Base-by-base conservation (phyloP, 2,113 vertebrate genomes). In the Oostethus manadensis region DNA sequence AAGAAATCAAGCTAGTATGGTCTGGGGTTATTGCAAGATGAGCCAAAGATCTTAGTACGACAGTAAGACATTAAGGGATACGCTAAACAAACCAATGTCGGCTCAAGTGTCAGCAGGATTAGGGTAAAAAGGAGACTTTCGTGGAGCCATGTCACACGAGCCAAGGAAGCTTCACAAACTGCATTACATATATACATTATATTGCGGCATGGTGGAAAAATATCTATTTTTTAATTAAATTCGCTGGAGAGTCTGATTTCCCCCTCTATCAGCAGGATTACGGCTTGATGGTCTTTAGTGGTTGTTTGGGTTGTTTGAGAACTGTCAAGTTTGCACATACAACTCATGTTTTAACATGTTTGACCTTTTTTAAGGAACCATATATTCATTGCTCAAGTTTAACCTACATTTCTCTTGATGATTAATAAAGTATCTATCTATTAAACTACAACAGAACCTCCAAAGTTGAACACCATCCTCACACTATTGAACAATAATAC, bases 21-120 rank as follows among this genome's bases (percentile, higher is more conserved):
- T 53, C 26, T 18, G 26, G 26, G 6, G 26, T 10, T 38, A 10
- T 8, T 10, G 33, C 17, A 53, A 20, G 51, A 55, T 55, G 35
- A 55, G 53, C 53, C 33, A 9, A 55, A 38, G 35, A 33, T 40
- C 53, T 15, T 35, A 14, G 33, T 55, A 55, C 8, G 18, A 40
- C 33, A 26, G 23, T 5, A 26, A 33, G 35, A 42, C 53, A 55
- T 40, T 11, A n/a, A 18, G 35, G 53, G 53, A 55, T 42, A 13
- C 33, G 53, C 13, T 18, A 18, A 20, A 20, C 33, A 38, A 55
- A 55, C 53, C n/a, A n/a, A 15, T 18, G 11, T 21, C 33, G 6
- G 53, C 35, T 55, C 53, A 40, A 55, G 35, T 55, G 53, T 21
- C 35, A 8, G 18, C n/a, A 35, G 18, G 53, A 54, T 54, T 54